Evolutionary conservation across 1,140 invertebrate genomes (phyloP).

Genomic region (Glossosoma conforme): DNA sequence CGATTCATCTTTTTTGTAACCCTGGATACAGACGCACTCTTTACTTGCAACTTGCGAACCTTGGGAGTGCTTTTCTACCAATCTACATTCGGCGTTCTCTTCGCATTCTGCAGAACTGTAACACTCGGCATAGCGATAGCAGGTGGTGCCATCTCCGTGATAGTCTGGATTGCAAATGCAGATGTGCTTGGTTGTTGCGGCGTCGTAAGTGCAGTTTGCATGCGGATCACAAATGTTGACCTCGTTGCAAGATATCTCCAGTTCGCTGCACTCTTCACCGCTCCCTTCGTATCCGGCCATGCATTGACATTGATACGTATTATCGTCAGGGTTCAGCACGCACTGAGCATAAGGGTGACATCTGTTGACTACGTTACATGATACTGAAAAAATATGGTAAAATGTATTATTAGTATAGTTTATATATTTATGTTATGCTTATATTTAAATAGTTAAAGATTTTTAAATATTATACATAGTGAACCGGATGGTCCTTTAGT

Average conservation of each 20-base stretch:
- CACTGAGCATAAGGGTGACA: conserved; percentile 77
- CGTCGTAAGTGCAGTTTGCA: conserved; percentile 67
- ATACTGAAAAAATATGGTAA: conserved; percentile 49
- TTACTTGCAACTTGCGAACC: conserved; percentile 53
- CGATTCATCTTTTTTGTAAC: conserved; percentile 51
- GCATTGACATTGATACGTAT: conserved; percentile 72
- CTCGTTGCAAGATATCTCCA: conserved; percentile 59
- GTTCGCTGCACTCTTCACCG: conserved; percentile 64
- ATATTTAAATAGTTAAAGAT: conserved; percentile 29
- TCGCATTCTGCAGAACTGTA: conserved; percentile 65
- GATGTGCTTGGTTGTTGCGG: conserved; percentile 55
- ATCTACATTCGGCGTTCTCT: conserved; percentile 72
- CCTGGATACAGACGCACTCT: conserved; percentile 64
- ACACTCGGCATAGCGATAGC: conserved; percentile 62
- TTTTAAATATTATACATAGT: conserved; percentile 37
- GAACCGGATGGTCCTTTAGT: conserved; percentile 48
- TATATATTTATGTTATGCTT: conserved; percentile 36
- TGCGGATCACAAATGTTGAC: conserved; percentile 69
- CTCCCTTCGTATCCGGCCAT: conserved; percentile 74
- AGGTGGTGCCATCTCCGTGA: conserved; percentile 71
- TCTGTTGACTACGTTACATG: conserved; percentile 68
- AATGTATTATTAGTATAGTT: conserved; percentile 5
- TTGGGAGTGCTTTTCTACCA: no score
- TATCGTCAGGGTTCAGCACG: conserved; percentile 52
- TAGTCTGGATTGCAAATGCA: conserved; percentile 79